These are phyloP conservation scores for Vulpes vulpes DNA, from an alignment of 2,113 vertebrate genomes.

Conservation along the genomic window DNA sequence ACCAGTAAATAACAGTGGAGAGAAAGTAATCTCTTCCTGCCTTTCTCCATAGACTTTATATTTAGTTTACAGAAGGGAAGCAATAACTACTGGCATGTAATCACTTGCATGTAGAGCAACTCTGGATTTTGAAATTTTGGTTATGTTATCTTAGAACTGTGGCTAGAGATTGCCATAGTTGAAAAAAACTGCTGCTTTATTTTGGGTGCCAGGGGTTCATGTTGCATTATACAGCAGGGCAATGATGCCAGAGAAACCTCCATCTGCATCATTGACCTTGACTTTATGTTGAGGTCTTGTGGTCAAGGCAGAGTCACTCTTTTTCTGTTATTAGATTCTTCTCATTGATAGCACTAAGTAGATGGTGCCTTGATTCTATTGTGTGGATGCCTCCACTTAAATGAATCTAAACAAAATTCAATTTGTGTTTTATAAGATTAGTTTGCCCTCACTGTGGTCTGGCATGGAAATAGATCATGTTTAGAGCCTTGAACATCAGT, in stretches of 20 bases:
- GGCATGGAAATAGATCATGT: background rate
- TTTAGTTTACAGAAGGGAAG: conserved; percentile 6
- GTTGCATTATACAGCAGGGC: background rate
- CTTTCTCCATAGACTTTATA: background rate
- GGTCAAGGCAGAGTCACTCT: background rate
- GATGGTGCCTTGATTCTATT: background rate
- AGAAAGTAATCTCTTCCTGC: background rate
- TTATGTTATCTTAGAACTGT: conserved; percentile 20
- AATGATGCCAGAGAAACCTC: background rate
- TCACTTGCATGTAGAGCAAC: background rate
- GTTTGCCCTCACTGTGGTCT: conserved; percentile 27
- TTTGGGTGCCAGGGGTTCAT: background rate
- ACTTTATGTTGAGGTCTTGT: background rate
- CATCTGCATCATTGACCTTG: background rate
- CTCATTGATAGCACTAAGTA: background rate
- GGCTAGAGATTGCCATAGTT: background rate
- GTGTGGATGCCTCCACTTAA: background rate
- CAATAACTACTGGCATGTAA: background rate
- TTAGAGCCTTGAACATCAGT: background rate
- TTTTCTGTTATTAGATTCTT: background rate
- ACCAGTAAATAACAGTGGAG: background rate
- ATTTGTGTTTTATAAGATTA: conserved; percentile 35
- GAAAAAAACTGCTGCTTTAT: conserved; percentile 33
- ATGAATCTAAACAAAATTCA: background rate
- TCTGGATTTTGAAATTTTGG: conserved; percentile 53